A percentile compares a stretch with the other conserved stretches of the same genome.
These are phyloP conservation scores for Leptobrachium ailaonicum DNA, from an alignment of 2,113 vertebrate genomes.

Conservation along the genomic window DNA sequence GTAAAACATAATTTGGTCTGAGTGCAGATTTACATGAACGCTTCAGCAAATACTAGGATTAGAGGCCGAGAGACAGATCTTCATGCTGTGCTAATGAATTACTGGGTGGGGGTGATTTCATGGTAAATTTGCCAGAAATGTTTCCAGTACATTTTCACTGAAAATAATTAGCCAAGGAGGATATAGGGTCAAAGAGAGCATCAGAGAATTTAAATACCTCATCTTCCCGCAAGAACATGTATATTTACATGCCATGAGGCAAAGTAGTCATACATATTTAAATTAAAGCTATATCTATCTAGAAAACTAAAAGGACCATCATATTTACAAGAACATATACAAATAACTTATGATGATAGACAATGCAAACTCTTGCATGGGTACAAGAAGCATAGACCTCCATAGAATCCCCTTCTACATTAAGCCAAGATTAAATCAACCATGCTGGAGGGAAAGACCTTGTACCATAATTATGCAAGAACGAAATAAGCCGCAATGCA, in stretches of 20 bases:
- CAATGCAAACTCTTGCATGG: too few species aligned
- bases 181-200: constrained; percentile 30
- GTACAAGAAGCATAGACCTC: too few species aligned
- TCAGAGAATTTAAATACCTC: constrained; percentile 10
- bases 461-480: too few species aligned
- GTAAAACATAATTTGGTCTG: background rate
- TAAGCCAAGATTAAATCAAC: too few species aligned
- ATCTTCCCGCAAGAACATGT: background rate
- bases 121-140: constrained; percentile 43
- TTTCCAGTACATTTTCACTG: constrained; percentile 36
- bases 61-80: constrained; percentile 15
- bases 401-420: too few species aligned
- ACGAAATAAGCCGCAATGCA: too few species aligned
- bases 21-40: constrained; percentile 17
- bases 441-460: too few species aligned
- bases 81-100: constrained; percentile 48
- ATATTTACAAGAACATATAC: too few species aligned
- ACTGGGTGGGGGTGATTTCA: constrained; percentile 40
- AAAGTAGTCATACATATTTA: background rate
- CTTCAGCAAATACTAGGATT: constrained; percentile 36
- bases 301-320: too few species aligned
- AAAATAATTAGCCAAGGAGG: constrained; percentile 43
- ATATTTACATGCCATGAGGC: constrained; percentile 8
- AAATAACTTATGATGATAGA: too few species aligned
- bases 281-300: too few species aligned